These are phyloP conservation scores for Zele albiditarsus DNA, from an alignment of 2,888 invertebrate species.

Conservation along the genomic window DNA sequence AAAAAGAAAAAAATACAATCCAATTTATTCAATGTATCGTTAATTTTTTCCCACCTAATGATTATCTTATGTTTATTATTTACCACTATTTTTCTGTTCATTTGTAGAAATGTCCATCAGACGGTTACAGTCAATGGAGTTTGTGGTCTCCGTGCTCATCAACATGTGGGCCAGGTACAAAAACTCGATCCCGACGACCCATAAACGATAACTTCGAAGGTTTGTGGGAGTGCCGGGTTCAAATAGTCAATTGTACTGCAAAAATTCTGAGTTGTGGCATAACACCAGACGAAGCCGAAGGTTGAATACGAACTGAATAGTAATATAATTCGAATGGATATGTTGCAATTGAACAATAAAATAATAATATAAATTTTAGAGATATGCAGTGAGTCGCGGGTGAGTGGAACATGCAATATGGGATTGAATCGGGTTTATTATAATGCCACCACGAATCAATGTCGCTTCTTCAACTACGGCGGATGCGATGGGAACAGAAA, in stretches of 20 bases:
- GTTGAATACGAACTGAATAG: conserved; percentile 50
- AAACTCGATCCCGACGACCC: conserved; percentile 78
- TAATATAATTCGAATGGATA: neutral
- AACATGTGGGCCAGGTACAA: conserved; percentile 88
- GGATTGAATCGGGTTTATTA: conserved; percentile 75
- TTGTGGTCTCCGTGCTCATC: conserved; percentile 94
- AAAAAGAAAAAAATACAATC: neutral
- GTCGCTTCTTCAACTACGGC: conserved; percentile 89
- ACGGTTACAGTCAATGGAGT: conserved; percentile 81
- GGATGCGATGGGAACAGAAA: conserved; percentile 94
- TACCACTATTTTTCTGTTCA: neutral
- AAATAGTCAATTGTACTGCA: conserved; percentile 61
- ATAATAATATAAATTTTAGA: conserved; percentile 50
- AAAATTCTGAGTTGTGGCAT: conserved; percentile 64
- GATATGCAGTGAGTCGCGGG: conserved; percentile 66
- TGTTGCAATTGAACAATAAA: neutral
- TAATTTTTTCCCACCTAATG: neutral
- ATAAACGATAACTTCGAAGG: conserved; percentile 52
- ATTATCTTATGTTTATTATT: neutral
- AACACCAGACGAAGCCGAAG: conserved; percentile 60
- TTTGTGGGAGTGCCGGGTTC: conserved; percentile 62
- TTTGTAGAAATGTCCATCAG: conserved; percentile 70
- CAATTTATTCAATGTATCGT: neutral
- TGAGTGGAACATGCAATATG: conserved; percentile 57
- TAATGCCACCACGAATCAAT: conserved; percentile 80